These are phyloP conservation scores for Oxygymnocypris stewartii DNA, from an alignment of 2,113 vertebrate genomes.

Conservation along the genomic window DNA sequence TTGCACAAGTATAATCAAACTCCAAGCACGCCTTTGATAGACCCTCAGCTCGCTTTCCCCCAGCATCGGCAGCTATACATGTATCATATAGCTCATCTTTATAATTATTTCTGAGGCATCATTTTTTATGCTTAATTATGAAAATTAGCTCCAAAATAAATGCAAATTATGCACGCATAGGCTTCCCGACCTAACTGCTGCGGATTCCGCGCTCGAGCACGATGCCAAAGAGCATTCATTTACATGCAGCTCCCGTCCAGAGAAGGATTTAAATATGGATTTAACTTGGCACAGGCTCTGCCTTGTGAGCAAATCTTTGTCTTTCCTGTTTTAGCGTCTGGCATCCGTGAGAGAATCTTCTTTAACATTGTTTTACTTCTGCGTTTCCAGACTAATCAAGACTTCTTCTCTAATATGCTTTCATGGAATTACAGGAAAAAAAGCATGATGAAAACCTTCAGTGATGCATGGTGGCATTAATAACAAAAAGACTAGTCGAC, in stretches of 20 bases:
- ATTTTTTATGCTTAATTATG: constrained; percentile 59
- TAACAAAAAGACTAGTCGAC: constrained; percentile 9
- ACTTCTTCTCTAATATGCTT: not conserved
- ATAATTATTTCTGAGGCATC: constrained; percentile 56
- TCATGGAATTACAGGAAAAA: constrained; percentile 13
- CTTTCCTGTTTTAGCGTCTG: constrained; percentile 68
- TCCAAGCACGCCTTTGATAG: constrained; percentile 9
- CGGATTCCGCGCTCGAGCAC: constrained; percentile 66
- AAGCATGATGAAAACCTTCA: constrained; percentile 5
- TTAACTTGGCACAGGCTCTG: constrained; percentile 66
- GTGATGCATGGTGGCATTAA: not conserved
- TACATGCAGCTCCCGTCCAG: constrained; percentile 67
- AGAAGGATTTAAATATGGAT: constrained; percentile 70
- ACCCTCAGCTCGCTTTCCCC: not conserved
- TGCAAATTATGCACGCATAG: constrained; percentile 57
- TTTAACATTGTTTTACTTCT: constrained; percentile 58
- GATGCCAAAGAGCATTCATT: constrained; percentile 74
- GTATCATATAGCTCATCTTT: constrained; percentile 50
- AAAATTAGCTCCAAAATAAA: constrained; percentile 60
- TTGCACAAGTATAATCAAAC: constrained; percentile 23
- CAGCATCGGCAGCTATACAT: not conserved
- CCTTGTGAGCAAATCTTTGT: constrained; percentile 63
- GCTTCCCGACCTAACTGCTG: constrained; percentile 58
- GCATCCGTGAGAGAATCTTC: constrained; percentile 63
- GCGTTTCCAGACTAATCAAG: constrained; percentile 22